Conservation (phyloP, 2,888 invertebrate genomes). For the Amphimallon solstitiale region DNA sequence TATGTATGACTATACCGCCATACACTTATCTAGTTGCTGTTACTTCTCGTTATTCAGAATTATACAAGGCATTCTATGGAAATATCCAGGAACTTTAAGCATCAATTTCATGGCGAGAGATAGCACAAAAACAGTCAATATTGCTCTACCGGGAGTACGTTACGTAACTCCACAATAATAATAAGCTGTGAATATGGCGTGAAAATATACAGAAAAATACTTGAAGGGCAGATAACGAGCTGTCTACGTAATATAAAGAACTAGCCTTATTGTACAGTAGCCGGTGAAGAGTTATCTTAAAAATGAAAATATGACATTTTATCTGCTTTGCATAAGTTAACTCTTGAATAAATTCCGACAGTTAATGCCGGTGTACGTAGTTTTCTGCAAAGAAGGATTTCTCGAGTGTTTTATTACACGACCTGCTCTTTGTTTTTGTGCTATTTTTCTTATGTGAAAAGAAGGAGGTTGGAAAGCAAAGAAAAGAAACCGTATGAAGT, state of each 20-base stretch:
- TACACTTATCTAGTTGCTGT: no score
- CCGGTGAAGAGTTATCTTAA: background rate
- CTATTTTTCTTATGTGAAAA: background rate
- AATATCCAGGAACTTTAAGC: no score
- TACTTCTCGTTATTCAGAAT: no score
- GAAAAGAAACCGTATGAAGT: background rate
- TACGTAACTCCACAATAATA: no score
- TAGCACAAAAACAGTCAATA: no score
- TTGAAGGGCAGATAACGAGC: background rate
- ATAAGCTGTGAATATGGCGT: no score
- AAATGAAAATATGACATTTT: slow-evolving; percentile 2
- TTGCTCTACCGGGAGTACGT: no score
- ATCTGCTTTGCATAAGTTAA: slow-evolving; percentile 4
- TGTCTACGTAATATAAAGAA: background rate
- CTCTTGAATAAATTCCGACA: background rate
- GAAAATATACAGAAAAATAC: no score
- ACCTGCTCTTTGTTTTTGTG: background rate
- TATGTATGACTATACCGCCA: no score
- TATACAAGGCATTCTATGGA: no score
- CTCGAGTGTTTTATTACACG: background rate
- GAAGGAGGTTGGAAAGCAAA: background rate
- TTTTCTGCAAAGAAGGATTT: background rate
- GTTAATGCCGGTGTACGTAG: background rate
- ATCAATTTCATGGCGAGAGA: no score
- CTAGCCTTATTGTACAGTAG: background rate